These are phyloP conservation scores for Cerceris rybyensis DNA, from an alignment of 2,888 invertebrate species.

Conservation along the genomic window DNA sequence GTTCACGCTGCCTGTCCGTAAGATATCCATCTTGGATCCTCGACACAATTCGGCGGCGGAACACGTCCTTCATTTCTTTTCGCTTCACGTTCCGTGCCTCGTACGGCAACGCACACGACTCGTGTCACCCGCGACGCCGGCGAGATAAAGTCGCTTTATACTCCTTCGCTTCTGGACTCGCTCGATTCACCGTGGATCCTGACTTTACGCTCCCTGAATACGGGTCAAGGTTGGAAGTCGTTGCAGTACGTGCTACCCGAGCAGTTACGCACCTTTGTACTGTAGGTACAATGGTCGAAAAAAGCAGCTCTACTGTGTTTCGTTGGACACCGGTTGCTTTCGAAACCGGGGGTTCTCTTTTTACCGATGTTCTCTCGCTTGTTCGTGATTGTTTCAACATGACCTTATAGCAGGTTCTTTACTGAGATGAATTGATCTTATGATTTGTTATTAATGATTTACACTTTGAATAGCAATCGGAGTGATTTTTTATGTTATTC, in stretches of 20 bases:
- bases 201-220: conserved; percentile 62
- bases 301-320: neutral
- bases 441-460: too few relatives aligned
- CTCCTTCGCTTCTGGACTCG: conserved; percentile 44
- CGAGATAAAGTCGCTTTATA: conserved; percentile 39
- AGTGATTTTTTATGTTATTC: too few relatives aligned
- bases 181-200: conserved; percentile 65
- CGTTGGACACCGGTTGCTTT: neutral
- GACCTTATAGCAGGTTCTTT: too few relatives aligned
- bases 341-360: neutral
- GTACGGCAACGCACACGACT: conserved; percentile 21
- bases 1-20: conserved; percentile 26
- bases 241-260: conserved; percentile 46
- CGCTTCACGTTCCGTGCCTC: conserved; percentile 67
- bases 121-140: neutral
- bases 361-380: too few relatives aligned
- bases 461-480: too few relatives aligned
- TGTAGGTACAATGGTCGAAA: conserved; percentile 1
- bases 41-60: conserved; percentile 74
- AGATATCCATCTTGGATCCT: conserved; percentile 73
- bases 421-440: too few relatives aligned
- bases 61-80: conserved; percentile 75
- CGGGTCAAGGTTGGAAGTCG: conserved; percentile 77
- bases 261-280: neutral
- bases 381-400: too few relatives aligned